Percentiles rank a stretch among this genome's conserved stretches.
Evolutionary conservation across 30 jellyfish, hydroid and myxozoan species (phyloP).

Genomic region (Aurelia aurita complex sp. Pacific): DNA sequence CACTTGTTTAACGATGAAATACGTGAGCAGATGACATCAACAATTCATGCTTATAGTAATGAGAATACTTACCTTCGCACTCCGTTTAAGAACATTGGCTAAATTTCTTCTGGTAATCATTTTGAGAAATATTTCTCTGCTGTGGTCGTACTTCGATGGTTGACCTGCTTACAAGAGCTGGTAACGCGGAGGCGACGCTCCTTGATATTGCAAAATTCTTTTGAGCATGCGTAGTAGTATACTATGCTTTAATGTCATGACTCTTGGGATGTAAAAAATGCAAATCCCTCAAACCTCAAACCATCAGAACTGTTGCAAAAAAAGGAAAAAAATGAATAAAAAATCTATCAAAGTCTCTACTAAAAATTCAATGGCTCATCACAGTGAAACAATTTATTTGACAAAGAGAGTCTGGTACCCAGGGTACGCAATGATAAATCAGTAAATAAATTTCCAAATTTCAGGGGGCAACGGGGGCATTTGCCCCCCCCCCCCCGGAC

Average conservation of each 20-base stretch:
- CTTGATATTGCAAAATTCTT: slow-evolving; percentile 9
- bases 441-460: too few relatives aligned
- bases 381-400: too few relatives aligned
- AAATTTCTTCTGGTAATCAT: slow-evolving; percentile 48
- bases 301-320: too few relatives aligned
- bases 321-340: too few relatives aligned
- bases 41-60: too few relatives aligned
- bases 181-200: slow-evolving; percentile 59
- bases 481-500: too few relatives aligned
- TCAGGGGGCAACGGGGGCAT: too few relatives aligned
- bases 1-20: background rate
- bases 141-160: background rate
- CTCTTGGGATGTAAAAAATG: background rate
- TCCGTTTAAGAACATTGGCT: slow-evolving; percentile 9
- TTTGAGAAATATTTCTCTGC: background rate
- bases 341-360: too few relatives aligned
- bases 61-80: slow-evolving; percentile 21
- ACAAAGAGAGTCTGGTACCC: too few relatives aligned
- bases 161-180: slow-evolving; percentile 3
- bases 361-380: too few relatives aligned
- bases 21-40: background rate
- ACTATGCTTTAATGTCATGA: background rate
- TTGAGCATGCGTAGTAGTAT: slow-evolving; percentile 47
- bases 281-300: too few relatives aligned
- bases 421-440: too few relatives aligned